These are phyloP conservation scores for Urocyon cinereoargenteus DNA, from an alignment of 2,797 vertebrate genomes.

Conservation along the genomic window DNA sequence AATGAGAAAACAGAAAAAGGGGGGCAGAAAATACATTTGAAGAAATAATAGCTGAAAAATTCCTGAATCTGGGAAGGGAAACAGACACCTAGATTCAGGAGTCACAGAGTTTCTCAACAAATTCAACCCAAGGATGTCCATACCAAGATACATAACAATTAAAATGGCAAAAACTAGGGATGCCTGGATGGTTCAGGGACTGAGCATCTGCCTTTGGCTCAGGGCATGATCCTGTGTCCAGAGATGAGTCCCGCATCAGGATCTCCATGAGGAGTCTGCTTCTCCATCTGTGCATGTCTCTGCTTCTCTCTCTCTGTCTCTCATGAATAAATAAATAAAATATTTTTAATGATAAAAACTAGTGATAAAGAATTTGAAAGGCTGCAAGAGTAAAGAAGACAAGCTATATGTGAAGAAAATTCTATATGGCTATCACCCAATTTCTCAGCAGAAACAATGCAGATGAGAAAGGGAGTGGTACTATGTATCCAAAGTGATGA, in stretches of 20 bases:
- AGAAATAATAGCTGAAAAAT: not conserved
- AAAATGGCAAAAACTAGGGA: not conserved
- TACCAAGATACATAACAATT: not conserved
- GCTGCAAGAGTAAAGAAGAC: not conserved
- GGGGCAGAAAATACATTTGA: not conserved
- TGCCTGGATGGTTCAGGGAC: too few relatives aligned
- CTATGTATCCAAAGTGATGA: not conserved
- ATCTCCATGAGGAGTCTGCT: too few relatives aligned
- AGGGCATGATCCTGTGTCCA: too few relatives aligned
- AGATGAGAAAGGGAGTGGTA: not conserved
- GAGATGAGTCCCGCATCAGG: too few relatives aligned
- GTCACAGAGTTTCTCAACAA: not conserved
- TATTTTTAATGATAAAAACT: too few relatives aligned
- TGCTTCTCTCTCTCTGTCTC: too few relatives aligned
- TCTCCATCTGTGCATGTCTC: too few relatives aligned
- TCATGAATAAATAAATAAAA: too few relatives aligned
- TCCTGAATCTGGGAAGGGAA: not conserved
- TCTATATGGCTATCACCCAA: not conserved
- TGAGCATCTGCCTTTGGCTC: too few relatives aligned
- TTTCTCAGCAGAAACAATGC: not conserved
- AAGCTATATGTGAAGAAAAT: not conserved
- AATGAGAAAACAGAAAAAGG: not conserved
- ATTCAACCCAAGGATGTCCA: not conserved
- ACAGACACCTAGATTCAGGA: not conserved
- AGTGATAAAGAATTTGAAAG: not conserved